Evolutionary conservation across 2,113 vertebrate genomes (phyloP), one percentile per base, ranked within the genome.

Genomic region (Ancistrus triradiatus): DNA sequence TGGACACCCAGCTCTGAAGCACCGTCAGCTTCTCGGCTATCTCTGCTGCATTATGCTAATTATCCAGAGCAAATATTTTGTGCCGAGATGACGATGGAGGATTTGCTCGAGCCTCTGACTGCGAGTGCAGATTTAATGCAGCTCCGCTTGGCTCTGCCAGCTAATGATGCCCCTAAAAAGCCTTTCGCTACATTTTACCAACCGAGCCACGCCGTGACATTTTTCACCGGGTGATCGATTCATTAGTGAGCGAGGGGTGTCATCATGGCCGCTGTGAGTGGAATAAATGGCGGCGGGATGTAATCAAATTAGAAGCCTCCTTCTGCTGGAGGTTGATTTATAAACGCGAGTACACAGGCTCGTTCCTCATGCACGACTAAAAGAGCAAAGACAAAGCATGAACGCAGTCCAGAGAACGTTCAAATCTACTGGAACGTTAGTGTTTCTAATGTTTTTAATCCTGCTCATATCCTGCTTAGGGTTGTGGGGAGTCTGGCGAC

Each of bases 151-250:
- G 22, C 24, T 48, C 27, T 7, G 15, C 11, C 44, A 58, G 53
- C 33, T 66, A 50, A 50, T 58, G 43, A 58, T 42, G 63, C 53
- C 44, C 53, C 50, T 66, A 66, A 40, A 66, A 38, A 58, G 53
- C 33, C 44, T 31, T 66, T 49, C 24, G 11, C 15, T 49, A 66
- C 37, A 50, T 62, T 50, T 67, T 66, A 67, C 28, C 13, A 50
- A 61, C 33, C 38, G 43, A 22, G 28, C 3, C 3, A 22, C 57
- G 46, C 55, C 42, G 40, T 60, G 62, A 60, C 49, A 61, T 57
- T 61, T 28, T 70, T 64, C 68, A 59, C 51, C 33, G 50, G 4
- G 22, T 35, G 69, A 66, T 66, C 50, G 38, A 62, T 72, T 72
- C 49, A 72, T 61, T 66, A 61, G 43, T 35, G 42, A 62, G 37